Conservation (phyloP, 2,113 vertebrate genomes). For the Dolichotis patagonum region DNA sequence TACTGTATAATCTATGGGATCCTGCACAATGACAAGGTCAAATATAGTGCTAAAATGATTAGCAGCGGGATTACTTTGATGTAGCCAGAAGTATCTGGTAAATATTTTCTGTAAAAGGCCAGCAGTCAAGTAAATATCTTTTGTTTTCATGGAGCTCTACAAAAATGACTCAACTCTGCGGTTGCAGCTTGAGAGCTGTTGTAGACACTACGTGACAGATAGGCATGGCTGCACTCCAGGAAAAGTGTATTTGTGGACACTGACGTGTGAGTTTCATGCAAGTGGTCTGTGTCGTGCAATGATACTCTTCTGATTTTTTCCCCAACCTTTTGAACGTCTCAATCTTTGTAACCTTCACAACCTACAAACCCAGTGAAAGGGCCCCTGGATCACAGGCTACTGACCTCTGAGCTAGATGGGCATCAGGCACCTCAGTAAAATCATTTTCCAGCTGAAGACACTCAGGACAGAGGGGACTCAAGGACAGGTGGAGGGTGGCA, state of each 20-base stretch:
- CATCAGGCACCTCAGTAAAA: not conserved
- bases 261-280: not conserved
- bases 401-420: not conserved
- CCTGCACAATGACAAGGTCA: not conserved
- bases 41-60: not conserved
- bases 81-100: no score
- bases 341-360: not conserved
- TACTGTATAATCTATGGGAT: not conserved
- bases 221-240: not conserved
- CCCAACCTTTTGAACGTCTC: not conserved
- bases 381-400: no score
- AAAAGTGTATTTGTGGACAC: not conserved
- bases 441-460: not conserved
- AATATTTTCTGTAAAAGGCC: not conserved
- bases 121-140: not conserved
- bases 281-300: not conserved
- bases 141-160: not conserved
- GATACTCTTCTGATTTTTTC: not conserved
- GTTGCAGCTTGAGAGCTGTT: not conserved
- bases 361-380: no score
- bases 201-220: fast-evolving
- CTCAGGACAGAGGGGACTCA: not conserved
- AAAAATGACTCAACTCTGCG: not conserved
- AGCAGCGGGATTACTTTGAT: not conserved
- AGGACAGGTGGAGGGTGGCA: not conserved